Evolutionary conservation across 2,797 vertebrate genomes (phyloP).

Genomic region (Cebuella pygmaea): DNA sequence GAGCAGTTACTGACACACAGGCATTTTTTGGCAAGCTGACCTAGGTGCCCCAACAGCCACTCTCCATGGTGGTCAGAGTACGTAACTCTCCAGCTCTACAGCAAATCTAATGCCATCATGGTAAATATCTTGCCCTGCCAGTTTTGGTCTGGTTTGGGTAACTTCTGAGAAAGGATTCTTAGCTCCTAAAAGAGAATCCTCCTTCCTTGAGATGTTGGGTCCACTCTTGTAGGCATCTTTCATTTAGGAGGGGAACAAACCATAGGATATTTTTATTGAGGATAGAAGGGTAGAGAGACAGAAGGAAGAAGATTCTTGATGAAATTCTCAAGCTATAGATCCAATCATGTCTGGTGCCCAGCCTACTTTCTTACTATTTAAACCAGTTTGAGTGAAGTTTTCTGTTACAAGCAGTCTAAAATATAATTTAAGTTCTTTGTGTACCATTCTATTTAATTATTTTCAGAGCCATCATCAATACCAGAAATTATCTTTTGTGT

Average conservation of each 20-base stretch:
- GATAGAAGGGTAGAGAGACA: not conserved
- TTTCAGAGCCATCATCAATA: not conserved
- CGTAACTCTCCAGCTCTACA: not conserved
- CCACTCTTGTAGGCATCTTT: not conserved
- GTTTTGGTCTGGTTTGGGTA: not conserved
- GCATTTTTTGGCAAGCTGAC: not conserved
- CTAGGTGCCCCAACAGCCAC: not conserved
- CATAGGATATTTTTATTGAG: not conserved
- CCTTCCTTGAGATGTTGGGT: not conserved
- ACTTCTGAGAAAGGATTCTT: not conserved
- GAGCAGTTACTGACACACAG: not conserved
- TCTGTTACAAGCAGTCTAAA: not conserved
- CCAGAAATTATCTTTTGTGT: not conserved
- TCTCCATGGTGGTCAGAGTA: not conserved
- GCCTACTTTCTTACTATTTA: not conserved
- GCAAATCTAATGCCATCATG: not conserved
- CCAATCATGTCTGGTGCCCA: not conserved
- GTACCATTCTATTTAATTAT: not conserved
- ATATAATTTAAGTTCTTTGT: not conserved
- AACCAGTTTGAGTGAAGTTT: not conserved
- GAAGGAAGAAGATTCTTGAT: not conserved
- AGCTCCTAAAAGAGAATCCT: not conserved
- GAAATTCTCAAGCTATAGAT: not conserved
- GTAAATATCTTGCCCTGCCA: not conserved
- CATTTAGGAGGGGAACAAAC: not conserved